A percentile compares a stretch with the other conserved stretches of the same genome.
These are phyloP conservation scores for Malurus elegans DNA, from an alignment of 2,113 vertebrate genomes.

Conservation along the genomic window DNA sequence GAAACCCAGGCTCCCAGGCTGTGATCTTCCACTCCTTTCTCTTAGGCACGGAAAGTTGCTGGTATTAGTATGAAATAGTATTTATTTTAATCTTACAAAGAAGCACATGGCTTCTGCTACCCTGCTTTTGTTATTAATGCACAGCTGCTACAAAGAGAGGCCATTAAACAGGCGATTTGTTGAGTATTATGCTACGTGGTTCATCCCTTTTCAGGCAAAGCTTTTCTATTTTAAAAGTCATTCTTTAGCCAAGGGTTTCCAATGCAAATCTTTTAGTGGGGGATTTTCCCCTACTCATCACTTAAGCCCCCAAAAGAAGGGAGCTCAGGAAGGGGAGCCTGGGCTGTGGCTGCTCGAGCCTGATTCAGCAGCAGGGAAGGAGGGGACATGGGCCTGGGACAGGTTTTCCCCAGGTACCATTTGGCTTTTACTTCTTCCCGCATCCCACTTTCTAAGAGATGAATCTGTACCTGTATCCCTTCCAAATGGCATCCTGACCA, in stretches of 20 bases:
- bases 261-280: slow-evolving; percentile 25
- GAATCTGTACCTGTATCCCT: neutral
- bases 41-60: neutral
- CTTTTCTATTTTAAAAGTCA: slow-evolving; percentile 50
- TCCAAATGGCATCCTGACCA: neutral
- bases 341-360: neutral
- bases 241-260: slow-evolving; percentile 8
- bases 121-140: slow-evolving; percentile 26
- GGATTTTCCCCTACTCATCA: slow-evolving; percentile 33
- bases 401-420: neutral
- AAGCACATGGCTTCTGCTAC: neutral
- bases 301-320: neutral
- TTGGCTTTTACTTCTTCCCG: neutral
- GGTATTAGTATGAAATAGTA: neutral
- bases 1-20: neutral
- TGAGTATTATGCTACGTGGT: neutral
- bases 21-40: neutral
- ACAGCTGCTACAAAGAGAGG: slow-evolving; percentile 30
- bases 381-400: neutral
- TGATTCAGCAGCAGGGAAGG: neutral
- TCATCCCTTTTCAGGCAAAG: slow-evolving; percentile 53
- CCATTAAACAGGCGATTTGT: slow-evolving; percentile 46
- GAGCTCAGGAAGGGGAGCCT: neutral
- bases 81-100: slow-evolving; percentile 54
- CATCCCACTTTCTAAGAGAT: neutral